A percentile compares a stretch with the other conserved stretches of the same genome.
phyloP scores from a whole-genome alignment of 2,888 invertebrate species.

The Nipponacmea schrenckii region DNA sequence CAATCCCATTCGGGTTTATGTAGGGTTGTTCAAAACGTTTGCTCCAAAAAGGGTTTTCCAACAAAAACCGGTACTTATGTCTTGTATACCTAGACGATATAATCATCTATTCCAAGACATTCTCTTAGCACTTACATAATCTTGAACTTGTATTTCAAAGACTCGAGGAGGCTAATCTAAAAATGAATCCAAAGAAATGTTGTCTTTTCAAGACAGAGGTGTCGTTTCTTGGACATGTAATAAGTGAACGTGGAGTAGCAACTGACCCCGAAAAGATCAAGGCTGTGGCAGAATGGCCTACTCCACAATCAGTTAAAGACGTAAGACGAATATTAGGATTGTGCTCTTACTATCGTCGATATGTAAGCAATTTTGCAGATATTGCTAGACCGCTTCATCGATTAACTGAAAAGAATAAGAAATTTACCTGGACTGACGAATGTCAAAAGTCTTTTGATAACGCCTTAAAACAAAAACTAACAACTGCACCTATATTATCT shows the following conservation, averaged over 20 bases:
- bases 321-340: not conserved
- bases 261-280: not conserved
- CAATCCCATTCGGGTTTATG: too few relatives aligned
- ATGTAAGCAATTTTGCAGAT: conserved; percentile 29
- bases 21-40: too few relatives aligned
- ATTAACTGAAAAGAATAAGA: conserved; percentile 19
- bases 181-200: not conserved
- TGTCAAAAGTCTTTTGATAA: conserved; percentile 23
- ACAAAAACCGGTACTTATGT: not conserved
- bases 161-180: not conserved
- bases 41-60: too few relatives aligned
- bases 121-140: not conserved
- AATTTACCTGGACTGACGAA: conserved; percentile 32
- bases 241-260: not conserved
- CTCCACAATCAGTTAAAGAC: not conserved
- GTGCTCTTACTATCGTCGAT: conserved; percentile 12
- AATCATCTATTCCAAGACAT: not conserved
- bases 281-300: not conserved
- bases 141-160: not conserved
- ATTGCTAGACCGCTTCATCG: conserved; percentile 34
- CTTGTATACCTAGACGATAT: not conserved
- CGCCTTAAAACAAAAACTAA: conserved; percentile 17
- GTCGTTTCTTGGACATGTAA: not conserved
- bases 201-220: not conserved
- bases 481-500: conserved; percentile 20